Percentiles rank a stretch among this genome's conserved stretches.
phyloP scores from a whole-genome alignment of 2,113 vertebrate genomes.

The Peromyscus californicus region DNA sequence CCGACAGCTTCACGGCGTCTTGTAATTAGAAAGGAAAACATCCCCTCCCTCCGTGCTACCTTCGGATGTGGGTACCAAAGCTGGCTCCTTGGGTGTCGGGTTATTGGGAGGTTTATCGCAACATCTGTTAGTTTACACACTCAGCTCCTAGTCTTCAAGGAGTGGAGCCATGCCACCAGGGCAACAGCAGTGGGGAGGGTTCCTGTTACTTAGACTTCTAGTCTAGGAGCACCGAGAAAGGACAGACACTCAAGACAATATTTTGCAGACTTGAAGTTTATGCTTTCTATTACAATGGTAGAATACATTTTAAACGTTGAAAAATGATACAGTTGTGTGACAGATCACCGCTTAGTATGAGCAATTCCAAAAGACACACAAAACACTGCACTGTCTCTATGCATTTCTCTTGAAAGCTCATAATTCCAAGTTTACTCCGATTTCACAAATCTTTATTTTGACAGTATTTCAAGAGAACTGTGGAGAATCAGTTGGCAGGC shows the following conservation, averaged over 20 bases:
- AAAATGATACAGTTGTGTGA: background rate
- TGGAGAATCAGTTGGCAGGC: slow-evolving; percentile 7
- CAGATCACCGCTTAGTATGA: background rate
- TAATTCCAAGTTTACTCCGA: slow-evolving; percentile 32
- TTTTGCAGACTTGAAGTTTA: background rate
- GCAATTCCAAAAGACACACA: background rate
- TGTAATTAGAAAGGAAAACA: slow-evolving; percentile 66
- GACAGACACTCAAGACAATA: slow-evolving; percentile 9
- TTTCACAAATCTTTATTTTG: slow-evolving; percentile 40
- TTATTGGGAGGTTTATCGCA: slow-evolving; percentile 41
- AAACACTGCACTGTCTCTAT: background rate
- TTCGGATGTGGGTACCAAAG: slow-evolving; percentile 26
- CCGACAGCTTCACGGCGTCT: slow-evolving; percentile 45
- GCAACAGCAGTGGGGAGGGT: background rate
- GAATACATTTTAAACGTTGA: slow-evolving; percentile 20
- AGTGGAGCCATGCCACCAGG: background rate
- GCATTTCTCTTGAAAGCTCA: slow-evolving; percentile 7
- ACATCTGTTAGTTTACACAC: slow-evolving; percentile 58
- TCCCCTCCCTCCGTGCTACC: background rate
- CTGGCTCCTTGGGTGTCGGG: background rate
- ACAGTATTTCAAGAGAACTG: slow-evolving; percentile 15
- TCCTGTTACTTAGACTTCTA: background rate
- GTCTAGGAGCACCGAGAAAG: background rate
- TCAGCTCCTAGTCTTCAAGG: background rate
- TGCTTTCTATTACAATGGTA: background rate